Evolutionary conservation across 2,797 vertebrate genomes (phyloP), one percentile per base, ranked within the genome.

Genomic region (Buceros bicornis): DNA sequence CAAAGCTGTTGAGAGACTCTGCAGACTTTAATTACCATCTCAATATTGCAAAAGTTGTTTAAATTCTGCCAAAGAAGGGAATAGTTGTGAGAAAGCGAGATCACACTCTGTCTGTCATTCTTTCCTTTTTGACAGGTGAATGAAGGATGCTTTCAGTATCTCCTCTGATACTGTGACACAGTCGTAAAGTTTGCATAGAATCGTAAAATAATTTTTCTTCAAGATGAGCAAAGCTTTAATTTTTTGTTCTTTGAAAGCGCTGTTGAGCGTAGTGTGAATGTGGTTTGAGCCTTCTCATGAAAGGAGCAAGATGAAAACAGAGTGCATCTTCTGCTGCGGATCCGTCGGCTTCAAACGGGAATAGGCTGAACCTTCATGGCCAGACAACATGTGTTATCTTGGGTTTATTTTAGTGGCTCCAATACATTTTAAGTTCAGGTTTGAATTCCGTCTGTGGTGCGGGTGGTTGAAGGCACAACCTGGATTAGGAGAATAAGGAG

Each of bases 11-110:
- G 62, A 91, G 80, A 95, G 88, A 96, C 85, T 89, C 81, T 77
- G 65, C 70, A 94, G 91, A 82, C 90, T 95, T 96, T 89, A 97
- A 96, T 96, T 96, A 94, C 69, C 85, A 94, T 91, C 87, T 91
- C 96, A 83, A 86, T 91, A 37, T 84, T 94, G 66, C 96, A 96
- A 67, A 96, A 96, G 77, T 96, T 96, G 85, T 89, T 96, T 97
- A 89, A 76, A 92, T 82, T 96, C 65, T 97, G 92, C 90, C 87
- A 97, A 80, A 92, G 90, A 90, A 90, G 51, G 72, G 64, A 87
- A 85, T 83, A 90, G 83, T 87, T 91, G 79, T 92, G 91, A 94
- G 74, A 90, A 97, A 92, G 80, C 0, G 77, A 87, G 91, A 96
- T 97, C 85, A 43, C 88, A 73, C 89, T 91, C 91, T 95, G 89